Conservation (phyloP, 2,797 vertebrate species). For the Channa striata region DNA sequence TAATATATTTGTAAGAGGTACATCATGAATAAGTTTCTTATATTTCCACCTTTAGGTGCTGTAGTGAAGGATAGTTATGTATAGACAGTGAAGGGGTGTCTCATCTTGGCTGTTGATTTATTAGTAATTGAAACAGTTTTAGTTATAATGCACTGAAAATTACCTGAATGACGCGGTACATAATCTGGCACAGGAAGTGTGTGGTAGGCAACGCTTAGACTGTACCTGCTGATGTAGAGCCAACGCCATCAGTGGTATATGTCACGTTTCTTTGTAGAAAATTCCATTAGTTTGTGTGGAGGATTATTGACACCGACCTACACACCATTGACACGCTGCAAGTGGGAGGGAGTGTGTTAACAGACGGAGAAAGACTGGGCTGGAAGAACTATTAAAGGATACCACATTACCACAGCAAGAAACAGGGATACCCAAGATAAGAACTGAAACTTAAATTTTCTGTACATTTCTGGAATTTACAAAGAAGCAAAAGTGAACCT, state of each 20-base stretch:
- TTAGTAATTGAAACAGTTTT: not conserved
- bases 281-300: conserved; percentile 26
- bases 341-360: conserved; percentile 59
- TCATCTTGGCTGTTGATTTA: not conserved
- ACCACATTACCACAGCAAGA: conserved; percentile 12
- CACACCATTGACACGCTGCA: conserved; percentile 44
- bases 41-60: not conserved
- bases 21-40: not conserved
- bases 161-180: conserved; percentile 6
- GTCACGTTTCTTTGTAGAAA: conserved; percentile 46
- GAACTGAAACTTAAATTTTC: too few relatives aligned
- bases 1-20: too few relatives aligned
- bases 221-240: conserved; percentile 22
- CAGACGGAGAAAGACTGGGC: conserved; percentile 41
- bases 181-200: conserved; percentile 1
- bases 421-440: not conserved
- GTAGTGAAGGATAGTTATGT: too few relatives aligned
- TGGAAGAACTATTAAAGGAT: conserved; percentile 31
- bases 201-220: conserved; percentile 12
- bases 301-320: conserved; percentile 48
- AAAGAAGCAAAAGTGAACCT: not conserved
- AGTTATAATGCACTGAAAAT: not conserved
- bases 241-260: conserved; percentile 46
- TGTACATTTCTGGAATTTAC: too few relatives aligned
- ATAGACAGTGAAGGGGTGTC: not conserved